Conservation (phyloP, 2,113 vertebrate genomes). For the Bufo gargarizans region DNA sequence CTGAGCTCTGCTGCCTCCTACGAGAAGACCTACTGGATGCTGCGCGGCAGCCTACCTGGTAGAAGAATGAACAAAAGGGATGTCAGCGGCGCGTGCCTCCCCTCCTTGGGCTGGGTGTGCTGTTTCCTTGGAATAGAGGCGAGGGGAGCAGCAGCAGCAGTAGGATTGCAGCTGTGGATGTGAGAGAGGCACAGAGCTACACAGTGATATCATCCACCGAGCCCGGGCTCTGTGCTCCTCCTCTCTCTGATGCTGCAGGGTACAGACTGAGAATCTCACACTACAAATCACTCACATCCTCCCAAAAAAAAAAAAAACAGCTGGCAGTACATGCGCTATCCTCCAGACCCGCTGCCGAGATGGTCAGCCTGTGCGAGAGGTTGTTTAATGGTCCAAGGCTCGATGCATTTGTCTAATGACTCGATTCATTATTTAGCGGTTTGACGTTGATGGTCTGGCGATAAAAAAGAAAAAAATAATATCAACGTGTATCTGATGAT, state of each 20-base stretch:
- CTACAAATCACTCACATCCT: constrained; percentile 46
- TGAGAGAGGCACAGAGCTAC: constrained; percentile 17
- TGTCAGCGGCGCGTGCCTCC: constrained; percentile 25
- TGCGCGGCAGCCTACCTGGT: constrained; percentile 38
- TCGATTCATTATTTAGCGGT: constrained; percentile 46
- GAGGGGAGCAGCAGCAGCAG: constrained; percentile 44
- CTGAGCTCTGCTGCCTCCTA: not conserved
- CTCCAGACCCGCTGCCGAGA: constrained; percentile 26
- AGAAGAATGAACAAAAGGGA: constrained; percentile 37
- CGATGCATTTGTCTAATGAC: constrained; percentile 53
- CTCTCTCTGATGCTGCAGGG: constrained; percentile 54
- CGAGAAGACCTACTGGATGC: not conserved
- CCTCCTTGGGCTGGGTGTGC: constrained; percentile 28
- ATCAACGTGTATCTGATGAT: not conserved
- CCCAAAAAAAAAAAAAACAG: constrained; percentile 8
- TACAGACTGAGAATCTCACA: constrained; percentile 33
- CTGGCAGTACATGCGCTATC: not conserved
- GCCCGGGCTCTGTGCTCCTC: constrained; percentile 42
- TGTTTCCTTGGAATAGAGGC: constrained; percentile 36
- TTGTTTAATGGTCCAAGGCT: constrained; percentile 23
- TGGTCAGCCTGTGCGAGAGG: not conserved
- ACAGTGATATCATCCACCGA: constrained; percentile 49
- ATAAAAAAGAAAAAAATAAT: not conserved
- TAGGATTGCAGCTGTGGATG: constrained; percentile 45
- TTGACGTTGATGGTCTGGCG: constrained; percentile 22